Evolutionary conservation across 1,140 invertebrate species (phyloP).

Genomic region (Drosophila bocki): DNA sequence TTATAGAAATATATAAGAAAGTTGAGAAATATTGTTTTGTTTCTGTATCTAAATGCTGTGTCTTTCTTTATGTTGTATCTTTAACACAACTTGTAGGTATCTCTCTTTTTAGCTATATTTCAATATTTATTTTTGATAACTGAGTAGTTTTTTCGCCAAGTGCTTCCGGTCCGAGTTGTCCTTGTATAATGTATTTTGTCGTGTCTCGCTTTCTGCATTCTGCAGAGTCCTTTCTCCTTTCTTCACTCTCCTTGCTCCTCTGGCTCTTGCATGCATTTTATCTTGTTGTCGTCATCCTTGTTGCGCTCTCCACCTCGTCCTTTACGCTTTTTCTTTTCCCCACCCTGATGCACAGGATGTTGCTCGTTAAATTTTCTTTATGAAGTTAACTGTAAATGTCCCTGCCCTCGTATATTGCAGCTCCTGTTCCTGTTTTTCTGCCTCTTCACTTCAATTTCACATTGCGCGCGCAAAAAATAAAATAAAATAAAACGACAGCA

Average conservation of each 20-base stretch:
- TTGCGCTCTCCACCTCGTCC: slow-evolving; percentile 2
- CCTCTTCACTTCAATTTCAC: slow-evolving; percentile 67
- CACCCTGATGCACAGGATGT: slow-evolving; percentile 64
- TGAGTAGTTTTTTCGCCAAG: slow-evolving; percentile 6
- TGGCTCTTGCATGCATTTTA: slow-evolving; percentile 70
- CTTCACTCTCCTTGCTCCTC: not conserved
- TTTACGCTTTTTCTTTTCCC: slow-evolving; percentile 3
- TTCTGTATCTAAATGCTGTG: no score
- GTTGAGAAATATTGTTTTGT: no score
- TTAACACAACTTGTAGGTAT: no score
- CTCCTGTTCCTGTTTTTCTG: slow-evolving; percentile 45
- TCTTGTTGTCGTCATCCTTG: slow-evolving; percentile 79
- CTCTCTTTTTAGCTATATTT: no score
- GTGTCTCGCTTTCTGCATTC: slow-evolving; percentile 45
- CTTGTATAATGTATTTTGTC: slow-evolving; percentile 72
- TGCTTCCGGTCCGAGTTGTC: slow-evolving; percentile 20
- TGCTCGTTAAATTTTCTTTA: slow-evolving; percentile 83
- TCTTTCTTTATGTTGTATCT: no score
- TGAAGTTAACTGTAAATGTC: slow-evolving; percentile 82
- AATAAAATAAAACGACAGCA: slow-evolving; percentile 67
- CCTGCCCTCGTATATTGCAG: slow-evolving; percentile 41
- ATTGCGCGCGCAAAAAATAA: slow-evolving; percentile 69
- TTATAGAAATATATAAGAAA: not conserved
- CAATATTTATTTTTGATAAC: no score
- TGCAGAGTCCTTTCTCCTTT: slow-evolving; percentile 3